Evolutionary conservation across 1,140 invertebrate genomes (phyloP), one percentile per base, ranked within the genome.

Genomic region (Lepidotrigona ventralis): DNA sequence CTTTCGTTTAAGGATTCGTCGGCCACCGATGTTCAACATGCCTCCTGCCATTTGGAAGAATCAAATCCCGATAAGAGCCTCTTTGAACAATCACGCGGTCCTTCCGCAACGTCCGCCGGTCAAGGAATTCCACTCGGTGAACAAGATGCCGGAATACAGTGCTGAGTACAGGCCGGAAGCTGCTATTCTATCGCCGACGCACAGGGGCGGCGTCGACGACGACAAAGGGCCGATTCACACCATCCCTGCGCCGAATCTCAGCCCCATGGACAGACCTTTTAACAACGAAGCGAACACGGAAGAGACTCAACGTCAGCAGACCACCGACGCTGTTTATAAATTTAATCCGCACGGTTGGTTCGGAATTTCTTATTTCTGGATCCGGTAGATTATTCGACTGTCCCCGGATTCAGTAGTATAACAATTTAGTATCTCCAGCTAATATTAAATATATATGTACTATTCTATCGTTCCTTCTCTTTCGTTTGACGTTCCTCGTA

Each of bases 181-280:
- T 4, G 76, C 86, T 29, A 71, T 87, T 6, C 74, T 91, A 54
- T 89, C 91, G 17, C 71, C 90, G 3, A 90, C 88, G 11, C 91
- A 93, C 76, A 83, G 90, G 60, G 90, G 81, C 0, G 81, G 63
- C 21, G 69, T 92, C 5, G 94, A 95, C 70, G 94, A 95, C 51
- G 95, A 96, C 83, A 95, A 95, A 90, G 97, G 96, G 90, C 97
- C 97, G 3, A 97, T 97, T 90, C 97, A 97, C 91, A 97, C 97
- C 6, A 97, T 97, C 81, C 97, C 97, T 89, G 97, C 97, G 15
- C 97, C 97, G 15, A 97, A 97, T 93, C 93, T 97, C n/a, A 96
- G 96, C 33, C 91, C 88, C 9, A 89, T 91, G 26, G 91, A 91
- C 68, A 92, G 91, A 26, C 90, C 90, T 17, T 91, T 89, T 68